phyloP scores from a whole-genome alignment of 2,797 vertebrate species.

The Odontamblyopus rebecca region DNA sequence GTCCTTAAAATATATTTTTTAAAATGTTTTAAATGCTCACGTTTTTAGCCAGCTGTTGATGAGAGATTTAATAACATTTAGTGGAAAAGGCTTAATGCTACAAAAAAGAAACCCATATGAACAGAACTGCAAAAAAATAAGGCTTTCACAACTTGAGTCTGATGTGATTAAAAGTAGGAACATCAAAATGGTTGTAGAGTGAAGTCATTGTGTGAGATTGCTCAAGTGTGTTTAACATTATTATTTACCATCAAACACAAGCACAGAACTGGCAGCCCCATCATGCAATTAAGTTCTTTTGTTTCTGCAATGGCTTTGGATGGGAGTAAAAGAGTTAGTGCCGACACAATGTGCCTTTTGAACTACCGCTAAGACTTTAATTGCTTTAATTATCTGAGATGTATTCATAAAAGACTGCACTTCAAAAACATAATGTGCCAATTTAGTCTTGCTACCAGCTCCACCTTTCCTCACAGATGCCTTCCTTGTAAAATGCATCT shows the following conservation, averaged over 20 bases:
- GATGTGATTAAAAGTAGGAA: conserved; percentile 47
- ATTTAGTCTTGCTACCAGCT: conserved; percentile 30
- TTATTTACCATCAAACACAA: conserved; percentile 39
- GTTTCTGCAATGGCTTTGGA: conserved; percentile 26
- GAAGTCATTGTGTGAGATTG: conserved; percentile 58
- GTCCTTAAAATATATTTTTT: background rate
- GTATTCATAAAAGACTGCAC: background rate
- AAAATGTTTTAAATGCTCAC: conserved; percentile 11
- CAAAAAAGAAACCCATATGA: conserved; percentile 48
- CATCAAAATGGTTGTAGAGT: conserved; percentile 46
- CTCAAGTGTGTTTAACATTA: conserved; percentile 55
- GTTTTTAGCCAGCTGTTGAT: conserved; percentile 10
- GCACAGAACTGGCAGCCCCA: conserved; percentile 24
- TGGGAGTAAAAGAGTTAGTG: background rate
- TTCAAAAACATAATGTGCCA: conserved; percentile 22
- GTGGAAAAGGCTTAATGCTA: conserved; percentile 41
- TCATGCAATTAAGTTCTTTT: conserved; percentile 16
- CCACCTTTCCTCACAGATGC: conserved; percentile 22
- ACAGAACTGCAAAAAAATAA: conserved; percentile 44
- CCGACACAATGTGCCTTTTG: background rate
- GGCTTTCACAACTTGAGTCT: conserved; percentile 44
- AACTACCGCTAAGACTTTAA: background rate
- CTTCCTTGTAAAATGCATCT: conserved; percentile 25
- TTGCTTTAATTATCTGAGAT: background rate
- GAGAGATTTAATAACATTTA: background rate